Evolutionary conservation across 2,113 vertebrate genomes (phyloP), one percentile per base, ranked within the genome.

Genomic region (Buteo buteo): DNA sequence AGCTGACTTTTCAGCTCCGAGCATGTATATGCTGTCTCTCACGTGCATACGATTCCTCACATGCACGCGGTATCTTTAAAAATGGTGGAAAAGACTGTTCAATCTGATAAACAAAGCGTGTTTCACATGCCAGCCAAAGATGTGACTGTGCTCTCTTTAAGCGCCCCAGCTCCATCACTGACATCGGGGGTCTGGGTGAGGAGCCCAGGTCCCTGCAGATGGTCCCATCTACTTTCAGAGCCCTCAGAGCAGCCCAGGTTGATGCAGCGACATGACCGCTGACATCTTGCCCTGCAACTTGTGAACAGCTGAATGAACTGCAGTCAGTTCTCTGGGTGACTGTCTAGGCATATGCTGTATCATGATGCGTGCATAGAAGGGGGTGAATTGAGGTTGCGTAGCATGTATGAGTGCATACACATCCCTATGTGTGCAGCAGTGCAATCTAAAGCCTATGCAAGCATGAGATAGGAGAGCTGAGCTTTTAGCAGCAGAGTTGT

Each of bases 231-330:
- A 8, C 44, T 40, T 24, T 6, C 42, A 16, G 45, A 58, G 20
- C 29, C 24, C 32, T 64, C 17, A 7, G 5, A n/a, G 3, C 50
- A 40, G 29, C 57, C 34, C 8, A 0, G 65, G 88, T 36, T 34
- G 54, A 50, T 1, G 28, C 29, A 31, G 45, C 1, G 2, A 22
- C 7, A 0, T 0, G 7, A 16, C 10, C 7, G 28, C 18, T 34
- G 70, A n/a, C 31, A 29, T 31, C 65, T 31, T 20, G 20, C 40
- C 54, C 50, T 70, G 73, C 20, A 17, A 2, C 40, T 26, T 15
- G 15, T 36, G 54, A 40, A 20, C 0, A 25, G n/a, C 76, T 59
- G 62, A 50, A 5, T 3, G 47, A 80, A 47, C 71, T 12, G 9
- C 40, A 13, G 52, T 4, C 29, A 2, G 0, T 36, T 31, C 55